A percentile compares a stretch with the other conserved stretches of the same genome.
phyloP scores from a whole-genome alignment of 1,140 invertebrate genomes.

The Zaprionus inermis region DNA sequence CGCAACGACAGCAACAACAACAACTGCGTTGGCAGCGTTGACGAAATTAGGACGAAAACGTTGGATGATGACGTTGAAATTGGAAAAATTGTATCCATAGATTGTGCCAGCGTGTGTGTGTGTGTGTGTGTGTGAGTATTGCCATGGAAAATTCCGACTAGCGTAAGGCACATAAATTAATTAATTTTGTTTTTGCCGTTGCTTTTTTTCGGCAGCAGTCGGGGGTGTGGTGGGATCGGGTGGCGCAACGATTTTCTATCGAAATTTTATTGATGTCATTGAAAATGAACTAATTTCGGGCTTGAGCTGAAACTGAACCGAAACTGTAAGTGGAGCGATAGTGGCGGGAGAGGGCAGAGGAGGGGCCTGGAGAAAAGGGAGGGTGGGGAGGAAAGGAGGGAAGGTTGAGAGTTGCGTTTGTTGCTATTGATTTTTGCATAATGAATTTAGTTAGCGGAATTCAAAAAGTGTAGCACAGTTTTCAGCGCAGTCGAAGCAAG shows the following conservation, averaged over 20 bases:
- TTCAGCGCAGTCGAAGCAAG: slow-evolving; percentile 22
- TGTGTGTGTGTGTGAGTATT: slow-evolving; percentile 52
- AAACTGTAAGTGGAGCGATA: slow-evolving; percentile 1
- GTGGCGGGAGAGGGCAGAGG: not conserved
- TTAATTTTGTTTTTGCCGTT: slow-evolving; percentile 74
- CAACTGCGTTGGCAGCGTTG: slow-evolving; percentile 13
- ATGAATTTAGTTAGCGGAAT: slow-evolving; percentile 47
- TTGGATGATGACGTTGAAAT: slow-evolving; percentile 74
- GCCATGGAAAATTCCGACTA: slow-evolving; percentile 75
- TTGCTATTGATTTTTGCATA: slow-evolving; percentile 68
- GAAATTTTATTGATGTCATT: slow-evolving; percentile 58
- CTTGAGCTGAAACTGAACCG: not conserved
- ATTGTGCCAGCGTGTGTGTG: slow-evolving; percentile 31
- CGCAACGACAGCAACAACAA: slow-evolving; percentile 30
- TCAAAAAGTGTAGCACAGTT: slow-evolving; percentile 50
- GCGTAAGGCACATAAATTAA: slow-evolving; percentile 72
- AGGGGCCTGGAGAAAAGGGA: not conserved
- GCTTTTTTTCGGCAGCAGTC: slow-evolving; percentile 18
- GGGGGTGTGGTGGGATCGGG: not conserved
- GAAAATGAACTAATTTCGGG: slow-evolving; percentile 48
- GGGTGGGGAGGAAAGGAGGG: not conserved
- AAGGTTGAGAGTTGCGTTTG: slow-evolving; percentile 59
- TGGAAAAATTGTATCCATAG: slow-evolving; percentile 79
- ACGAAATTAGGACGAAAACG: slow-evolving; percentile 57
- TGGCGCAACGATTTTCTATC: slow-evolving; percentile 35